Evolutionary conservation across 1,140 invertebrate species (phyloP).

Genomic region (Agraylea sexmaculata): DNA sequence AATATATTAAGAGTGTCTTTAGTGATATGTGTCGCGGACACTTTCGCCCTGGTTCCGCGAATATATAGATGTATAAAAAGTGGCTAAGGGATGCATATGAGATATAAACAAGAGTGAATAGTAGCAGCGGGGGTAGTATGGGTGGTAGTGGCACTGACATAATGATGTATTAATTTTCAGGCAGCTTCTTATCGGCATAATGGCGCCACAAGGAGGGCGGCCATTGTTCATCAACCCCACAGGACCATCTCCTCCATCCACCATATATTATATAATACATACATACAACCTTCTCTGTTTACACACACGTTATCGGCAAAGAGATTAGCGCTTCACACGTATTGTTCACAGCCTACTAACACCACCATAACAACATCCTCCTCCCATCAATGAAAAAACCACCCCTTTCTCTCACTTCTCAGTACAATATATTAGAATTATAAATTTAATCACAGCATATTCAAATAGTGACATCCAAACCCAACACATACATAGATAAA

Average conservation of each 20-base stretch:
- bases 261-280: background rate
- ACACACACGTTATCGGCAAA: conserved; percentile 21
- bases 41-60: background rate
- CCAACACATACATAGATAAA: conserved; percentile 4
- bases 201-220: conserved; percentile 28
- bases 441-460: no score
- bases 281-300: conserved; percentile 14
- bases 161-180: conserved; percentile 44
- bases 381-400: background rate
- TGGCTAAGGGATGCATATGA: conserved; percentile 2
- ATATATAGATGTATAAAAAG: conserved; percentile 2
- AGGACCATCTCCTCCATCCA: conserved; percentile 6
- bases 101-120: conserved; percentile 20
- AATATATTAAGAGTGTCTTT: background rate
- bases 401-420: no score
- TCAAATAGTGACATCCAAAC: background rate
- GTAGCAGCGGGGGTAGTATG: conserved; percentile 32
- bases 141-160: conserved; percentile 43
- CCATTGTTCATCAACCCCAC: conserved; percentile 14
- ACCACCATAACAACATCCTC: no score
- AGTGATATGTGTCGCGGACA: background rate
- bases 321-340: conserved; percentile 14
- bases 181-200: conserved; percentile 20
- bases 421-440: no score
- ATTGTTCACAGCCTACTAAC: background rate